Conservation (phyloP, 92 coral and sea anemone genomes). For the Actinernus sp. region DNA sequence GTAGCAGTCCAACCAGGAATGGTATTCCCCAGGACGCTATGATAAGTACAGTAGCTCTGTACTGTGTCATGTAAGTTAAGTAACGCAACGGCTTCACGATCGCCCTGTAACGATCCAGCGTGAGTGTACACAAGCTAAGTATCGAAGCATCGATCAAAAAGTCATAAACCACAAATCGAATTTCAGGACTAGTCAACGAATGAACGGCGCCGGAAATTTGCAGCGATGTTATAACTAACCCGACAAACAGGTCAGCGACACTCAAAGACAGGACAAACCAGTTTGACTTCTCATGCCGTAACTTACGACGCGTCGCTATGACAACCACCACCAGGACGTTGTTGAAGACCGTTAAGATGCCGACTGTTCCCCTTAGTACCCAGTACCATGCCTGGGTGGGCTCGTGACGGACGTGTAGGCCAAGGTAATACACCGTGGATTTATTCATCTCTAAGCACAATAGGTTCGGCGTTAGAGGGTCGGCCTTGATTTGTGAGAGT, state of each 20-base stretch:
- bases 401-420: constrained; percentile 21
- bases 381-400: constrained; percentile 47
- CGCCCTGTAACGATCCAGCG: constrained; percentile 27
- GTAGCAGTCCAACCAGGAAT: constrained; percentile 6
- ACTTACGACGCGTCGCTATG: constrained; percentile 25
- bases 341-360: constrained; percentile 14
- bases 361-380: constrained; percentile 17
- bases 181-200: constrained; percentile 8
- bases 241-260: constrained; percentile 26
- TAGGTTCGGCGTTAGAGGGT: too few relatives aligned
- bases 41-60: not conserved
- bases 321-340: constrained; percentile 13
- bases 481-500: too few relatives aligned
- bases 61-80: constrained; percentile 20
- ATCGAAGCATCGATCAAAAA: constrained; percentile 28
- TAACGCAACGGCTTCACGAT: constrained; percentile 23
- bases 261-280: constrained; percentile 36
- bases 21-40: constrained; percentile 13
- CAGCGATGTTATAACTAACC: constrained; percentile 5
- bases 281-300: constrained; percentile 16
- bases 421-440: constrained; percentile 11
- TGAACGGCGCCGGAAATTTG: constrained; percentile 13
- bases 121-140: constrained; percentile 14
- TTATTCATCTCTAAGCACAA: too few relatives aligned
- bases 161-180: constrained; percentile 15